phyloP scores from a whole-genome alignment of 2,888 invertebrate genomes.

The Yponomeuta malinellus region DNA sequence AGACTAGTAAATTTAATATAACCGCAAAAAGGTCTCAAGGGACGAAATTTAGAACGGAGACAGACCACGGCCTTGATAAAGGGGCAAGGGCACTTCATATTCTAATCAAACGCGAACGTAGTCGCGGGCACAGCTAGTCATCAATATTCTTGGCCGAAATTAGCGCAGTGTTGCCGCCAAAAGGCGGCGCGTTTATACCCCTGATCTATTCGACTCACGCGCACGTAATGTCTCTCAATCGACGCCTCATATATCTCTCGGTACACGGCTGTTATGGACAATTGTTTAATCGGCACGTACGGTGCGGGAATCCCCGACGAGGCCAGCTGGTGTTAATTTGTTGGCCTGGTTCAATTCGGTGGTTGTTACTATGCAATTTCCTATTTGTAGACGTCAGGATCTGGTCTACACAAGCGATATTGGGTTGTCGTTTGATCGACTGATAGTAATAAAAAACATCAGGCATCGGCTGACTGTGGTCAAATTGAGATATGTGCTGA shows the following conservation, averaged over 20 bases:
- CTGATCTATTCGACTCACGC: conserved; percentile 47
- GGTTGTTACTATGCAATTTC: background rate
- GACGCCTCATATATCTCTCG: conserved; percentile 57
- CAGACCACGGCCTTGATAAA: too few relatives aligned
- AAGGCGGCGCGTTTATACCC: conserved; percentile 29
- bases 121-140: background rate
- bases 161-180: conserved; percentile 14
- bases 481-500: conserved; percentile 25
- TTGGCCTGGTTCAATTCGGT: conserved; percentile 9
- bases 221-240: conserved; percentile 45
- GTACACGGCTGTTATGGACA: conserved; percentile 39
- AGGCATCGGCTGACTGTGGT: background rate
- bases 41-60: too few relatives aligned
- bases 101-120: too few relatives aligned
- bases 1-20: too few relatives aligned
- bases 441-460: too few relatives aligned
- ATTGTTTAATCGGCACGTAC: conserved; percentile 46
- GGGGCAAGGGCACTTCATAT: too few relatives aligned
- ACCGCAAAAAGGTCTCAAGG: too few relatives aligned
- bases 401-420: background rate
- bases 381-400: conserved; percentile 34
- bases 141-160: background rate
- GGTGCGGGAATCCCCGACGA: conserved; percentile 41
- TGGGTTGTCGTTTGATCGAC: too few relatives aligned
- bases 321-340: too few relatives aligned